phyloP scores from a whole-genome alignment of 1,140 invertebrate genomes.

The Eubasilissa regina region DNA sequence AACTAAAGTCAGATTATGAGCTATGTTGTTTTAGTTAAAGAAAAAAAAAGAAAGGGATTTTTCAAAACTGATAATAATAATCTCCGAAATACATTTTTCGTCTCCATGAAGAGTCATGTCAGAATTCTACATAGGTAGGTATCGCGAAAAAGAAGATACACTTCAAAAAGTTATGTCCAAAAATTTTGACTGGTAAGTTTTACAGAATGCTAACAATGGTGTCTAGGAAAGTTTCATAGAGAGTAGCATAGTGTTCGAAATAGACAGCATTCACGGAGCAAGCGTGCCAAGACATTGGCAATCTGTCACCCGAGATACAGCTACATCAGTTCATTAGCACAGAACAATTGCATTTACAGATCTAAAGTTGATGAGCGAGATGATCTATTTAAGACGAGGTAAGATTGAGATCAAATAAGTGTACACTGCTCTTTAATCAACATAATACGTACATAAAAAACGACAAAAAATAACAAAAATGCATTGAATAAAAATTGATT shows the following conservation, averaged over 20 bases:
- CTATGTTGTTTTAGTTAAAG: too few species aligned
- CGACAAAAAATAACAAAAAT: too few species aligned
- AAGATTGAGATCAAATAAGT: background rate
- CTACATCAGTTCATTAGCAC: conserved; percentile 24
- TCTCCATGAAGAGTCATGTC: too few species aligned
- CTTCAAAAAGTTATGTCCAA: background rate
- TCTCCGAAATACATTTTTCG: too few species aligned
- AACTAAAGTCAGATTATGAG: too few species aligned
- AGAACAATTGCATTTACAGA: conserved; percentile 27
- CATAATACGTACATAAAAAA: background rate
- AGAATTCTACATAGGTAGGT: too few species aligned
- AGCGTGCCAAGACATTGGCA: conserved; percentile 36
- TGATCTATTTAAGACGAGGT: background rate
- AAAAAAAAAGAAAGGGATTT: too few species aligned
- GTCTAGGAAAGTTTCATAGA: conserved; percentile 4
- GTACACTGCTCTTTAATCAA: background rate
- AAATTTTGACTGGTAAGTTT: background rate
- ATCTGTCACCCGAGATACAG: conserved; percentile 20
- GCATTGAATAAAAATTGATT: too few species aligned
- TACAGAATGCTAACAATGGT: background rate
- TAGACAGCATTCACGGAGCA: background rate
- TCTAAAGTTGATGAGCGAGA: conserved; percentile 18
- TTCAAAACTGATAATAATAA: too few species aligned
- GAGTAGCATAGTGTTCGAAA: conserved; percentile 15
- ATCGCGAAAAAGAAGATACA: background rate